Conservation (phyloP, 1,140 invertebrate species). For the Chelonus insularis region DNA sequence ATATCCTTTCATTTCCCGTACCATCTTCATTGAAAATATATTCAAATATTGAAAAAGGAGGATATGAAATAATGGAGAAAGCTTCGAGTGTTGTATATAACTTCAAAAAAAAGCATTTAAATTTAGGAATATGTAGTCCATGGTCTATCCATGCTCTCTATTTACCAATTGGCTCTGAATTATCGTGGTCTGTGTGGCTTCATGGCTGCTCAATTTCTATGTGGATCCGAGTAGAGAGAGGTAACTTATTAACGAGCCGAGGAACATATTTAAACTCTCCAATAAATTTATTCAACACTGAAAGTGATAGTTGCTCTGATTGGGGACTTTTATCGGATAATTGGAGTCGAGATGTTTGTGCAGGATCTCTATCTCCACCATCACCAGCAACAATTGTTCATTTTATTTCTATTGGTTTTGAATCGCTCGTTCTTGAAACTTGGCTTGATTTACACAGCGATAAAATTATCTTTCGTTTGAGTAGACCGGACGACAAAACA, state of each 20-base stretch:
- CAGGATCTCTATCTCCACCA: constrained; percentile 50
- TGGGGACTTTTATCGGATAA: constrained; percentile 58
- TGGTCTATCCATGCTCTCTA: constrained; percentile 61
- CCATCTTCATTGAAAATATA: constrained; percentile 7
- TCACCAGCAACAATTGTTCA: constrained; percentile 57
- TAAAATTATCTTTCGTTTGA: constrained; percentile 59
- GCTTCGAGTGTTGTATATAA: constrained; percentile 48
- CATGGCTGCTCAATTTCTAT: constrained; percentile 65
- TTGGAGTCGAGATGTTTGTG: constrained; percentile 53
- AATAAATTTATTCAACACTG: constrained; percentile 39
- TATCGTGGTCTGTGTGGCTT: constrained; percentile 65
- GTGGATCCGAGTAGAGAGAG: constrained; percentile 60
- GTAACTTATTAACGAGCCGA: constrained; percentile 34
- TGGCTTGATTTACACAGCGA: constrained; percentile 62
- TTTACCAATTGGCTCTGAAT: constrained; percentile 59
- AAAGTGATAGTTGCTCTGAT: constrained; percentile 53
- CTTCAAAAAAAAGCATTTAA: constrained; percentile 48
- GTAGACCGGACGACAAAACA: constrained; percentile 61
- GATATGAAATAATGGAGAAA: constrained; percentile 45
- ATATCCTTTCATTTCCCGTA: constrained; percentile 63
- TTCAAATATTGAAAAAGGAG: constrained; percentile 30
- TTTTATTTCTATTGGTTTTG: constrained; percentile 63
- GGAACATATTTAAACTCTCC: constrained; percentile 27
- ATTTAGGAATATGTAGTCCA: constrained; percentile 52
- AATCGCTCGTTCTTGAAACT: constrained; percentile 60